Percentiles rank a stretch among this genome's conserved stretches.
Conservation (phyloP, 2,797 vertebrate species). For the Amblyopsis hoosieri region DNA sequence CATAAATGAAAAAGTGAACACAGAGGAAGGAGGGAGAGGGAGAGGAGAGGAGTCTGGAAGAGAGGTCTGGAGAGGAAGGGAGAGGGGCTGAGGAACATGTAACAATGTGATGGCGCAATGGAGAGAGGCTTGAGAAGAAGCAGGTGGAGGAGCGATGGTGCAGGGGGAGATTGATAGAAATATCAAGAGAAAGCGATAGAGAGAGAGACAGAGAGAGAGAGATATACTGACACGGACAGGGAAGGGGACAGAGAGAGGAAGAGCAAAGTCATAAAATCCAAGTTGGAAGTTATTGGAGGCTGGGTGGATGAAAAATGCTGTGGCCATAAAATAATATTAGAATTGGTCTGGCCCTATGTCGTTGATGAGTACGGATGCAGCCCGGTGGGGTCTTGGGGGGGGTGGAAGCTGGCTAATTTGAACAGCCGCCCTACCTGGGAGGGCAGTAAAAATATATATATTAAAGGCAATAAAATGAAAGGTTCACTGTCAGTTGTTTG, state of each 20-base stretch:
- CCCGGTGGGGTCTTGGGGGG: conserved; percentile 42
- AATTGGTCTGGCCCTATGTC: conserved; percentile 63
- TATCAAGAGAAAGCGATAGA: conserved; percentile 2
- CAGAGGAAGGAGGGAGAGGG: conserved; percentile 31
- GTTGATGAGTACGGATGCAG: conserved; percentile 69
- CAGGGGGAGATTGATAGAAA: conserved; percentile 9
- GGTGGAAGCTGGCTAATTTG: conserved; percentile 54
- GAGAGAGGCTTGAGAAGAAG: background rate
- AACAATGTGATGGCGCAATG: conserved; percentile 30
- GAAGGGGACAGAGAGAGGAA: conserved; percentile 25
- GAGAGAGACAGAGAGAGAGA: conserved; percentile 18
- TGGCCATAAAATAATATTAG: conserved; percentile 73
- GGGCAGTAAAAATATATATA: conserved; percentile 49
- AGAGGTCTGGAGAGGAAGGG: conserved; percentile 22
- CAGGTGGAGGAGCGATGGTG: conserved; percentile 13
- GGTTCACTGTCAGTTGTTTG: conserved; percentile 50
- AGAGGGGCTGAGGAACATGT: conserved; percentile 31
- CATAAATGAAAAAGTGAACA: conserved; percentile 64
- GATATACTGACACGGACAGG: conserved; percentile 20
- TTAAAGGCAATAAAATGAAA: conserved; percentile 63
- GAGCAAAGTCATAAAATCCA: conserved; percentile 57
- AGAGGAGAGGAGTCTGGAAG: conserved; percentile 23
- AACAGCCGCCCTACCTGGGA: conserved; percentile 49
- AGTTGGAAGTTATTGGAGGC: conserved; percentile 64
- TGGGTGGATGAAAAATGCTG: conserved; percentile 66